These are phyloP conservation scores for Drosophila maculinotata DNA, from an alignment of 2,888 invertebrate species.

Conservation along the genomic window DNA sequence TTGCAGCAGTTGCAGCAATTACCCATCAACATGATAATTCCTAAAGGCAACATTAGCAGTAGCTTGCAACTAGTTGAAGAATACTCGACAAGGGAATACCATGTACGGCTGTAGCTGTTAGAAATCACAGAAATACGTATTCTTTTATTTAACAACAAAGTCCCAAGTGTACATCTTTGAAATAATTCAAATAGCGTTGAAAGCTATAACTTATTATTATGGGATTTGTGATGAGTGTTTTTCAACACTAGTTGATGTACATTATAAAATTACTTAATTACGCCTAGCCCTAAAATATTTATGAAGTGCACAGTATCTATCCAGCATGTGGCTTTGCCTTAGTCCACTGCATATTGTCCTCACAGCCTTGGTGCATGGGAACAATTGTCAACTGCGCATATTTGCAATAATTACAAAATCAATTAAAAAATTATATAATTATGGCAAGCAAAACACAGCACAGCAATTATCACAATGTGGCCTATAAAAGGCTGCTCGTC, in stretches of 20 bases:
- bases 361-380: slow-evolving; percentile 29
- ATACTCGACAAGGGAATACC: background rate
- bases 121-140: background rate
- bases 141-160: too few relatives aligned
- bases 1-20: slow-evolving; percentile 35
- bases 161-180: too few relatives aligned
- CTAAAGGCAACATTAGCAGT: slow-evolving; percentile 17
- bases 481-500: slow-evolving; percentile 46
- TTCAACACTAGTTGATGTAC: background rate
- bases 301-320: background rate
- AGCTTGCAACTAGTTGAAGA: background rate
- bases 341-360: background rate
- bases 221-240: too few relatives aligned
- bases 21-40: slow-evolving; percentile 51
- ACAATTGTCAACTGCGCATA: slow-evolving; percentile 37
- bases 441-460: slow-evolving; percentile 7
- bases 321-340: background rate
- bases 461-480: slow-evolving; percentile 25
- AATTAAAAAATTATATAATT: slow-evolving; percentile 33
- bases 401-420: slow-evolving; percentile 32
- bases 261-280: background rate
- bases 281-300: background rate
- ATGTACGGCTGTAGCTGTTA: too few relatives aligned
- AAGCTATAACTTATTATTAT: too few relatives aligned
- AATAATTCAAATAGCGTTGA: too few relatives aligned